Evolutionary conservation across 2,888 invertebrate genomes (phyloP), one percentile per base, ranked within the genome.

Genomic region (Spilosoma lubricipeda): DNA sequence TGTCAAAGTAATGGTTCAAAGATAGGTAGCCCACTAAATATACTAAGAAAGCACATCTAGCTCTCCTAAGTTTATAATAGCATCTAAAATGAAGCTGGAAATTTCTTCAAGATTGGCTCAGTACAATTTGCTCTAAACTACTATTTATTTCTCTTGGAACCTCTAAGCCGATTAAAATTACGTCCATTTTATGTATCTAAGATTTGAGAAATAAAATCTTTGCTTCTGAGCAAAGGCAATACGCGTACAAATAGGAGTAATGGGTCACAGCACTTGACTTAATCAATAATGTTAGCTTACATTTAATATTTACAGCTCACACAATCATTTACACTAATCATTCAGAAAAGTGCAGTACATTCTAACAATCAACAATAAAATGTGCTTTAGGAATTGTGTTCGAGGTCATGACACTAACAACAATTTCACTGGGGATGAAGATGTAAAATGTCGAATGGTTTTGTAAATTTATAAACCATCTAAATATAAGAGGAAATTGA

Each of bases 221-320:
- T 70, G 81, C 82, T 81, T 80, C 93, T 92, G 93, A 94, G 93
- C 93, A 92, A 89, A 86, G 87, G 88, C 87, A 82, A 88, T 87
- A 88, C 82, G 85, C 85, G 89, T 90, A 89, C 89, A 90, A 87
- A 90, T 90, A 87, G 86, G 85, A 86, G 87, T 85, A 85, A 87
- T 88, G 90, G 91, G 87, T 93, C 94, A 94, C 94, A 94, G 94
- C 94, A 91, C 93, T 86, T 90, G 89, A 90, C 89, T 90, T 93
- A 90, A 85, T 85, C 74, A 82, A 86, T 86, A 86, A 85, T 85
- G 87, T 86, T 88, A 90, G 82, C 89, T 90, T 91, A 91, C 52
- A 78, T 73, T 80, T 88, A 88, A 76, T 94, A 94, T 94, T 89
- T 94, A 94, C 94, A 94, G 87, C 86, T 88, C 90, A 89, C 87